Percentiles rank a stretch among this genome's conserved stretches.
These are phyloP conservation scores for Gymnorhina tibicen DNA, from an alignment of 2,113 vertebrate species.

Conservation along the genomic window DNA sequence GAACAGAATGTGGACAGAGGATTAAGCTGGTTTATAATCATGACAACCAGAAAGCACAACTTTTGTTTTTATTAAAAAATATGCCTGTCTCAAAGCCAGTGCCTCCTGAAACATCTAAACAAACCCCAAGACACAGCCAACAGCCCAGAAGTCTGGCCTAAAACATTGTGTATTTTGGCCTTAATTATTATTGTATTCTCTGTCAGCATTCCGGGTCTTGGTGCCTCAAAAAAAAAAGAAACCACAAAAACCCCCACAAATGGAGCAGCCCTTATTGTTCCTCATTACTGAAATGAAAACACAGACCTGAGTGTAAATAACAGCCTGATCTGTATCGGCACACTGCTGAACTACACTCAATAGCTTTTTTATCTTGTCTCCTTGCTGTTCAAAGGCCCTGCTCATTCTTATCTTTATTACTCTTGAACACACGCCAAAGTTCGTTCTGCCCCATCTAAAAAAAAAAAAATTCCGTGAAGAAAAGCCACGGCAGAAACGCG, in stretches of 20 bases:
- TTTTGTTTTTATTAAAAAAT: background rate
- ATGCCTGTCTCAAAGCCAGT: background rate
- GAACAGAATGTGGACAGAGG: background rate
- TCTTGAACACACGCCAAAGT: background rate
- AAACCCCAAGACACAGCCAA: background rate
- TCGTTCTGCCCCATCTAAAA: background rate
- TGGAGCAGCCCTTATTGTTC: background rate
- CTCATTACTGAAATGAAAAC: background rate
- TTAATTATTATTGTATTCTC: background rate
- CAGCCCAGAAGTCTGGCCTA: background rate
- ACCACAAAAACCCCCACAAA: background rate
- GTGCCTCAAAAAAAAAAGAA: background rate
- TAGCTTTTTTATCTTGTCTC: constrained; percentile 16
- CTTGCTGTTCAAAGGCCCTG: background rate
- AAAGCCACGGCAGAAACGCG: background rate
- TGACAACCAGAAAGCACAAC: background rate
- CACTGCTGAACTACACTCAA: background rate
- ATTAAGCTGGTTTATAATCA: background rate
- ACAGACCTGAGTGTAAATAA: background rate
- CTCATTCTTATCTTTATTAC: constrained; percentile 22
- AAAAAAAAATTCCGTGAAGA: background rate
- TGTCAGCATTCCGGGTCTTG: background rate
- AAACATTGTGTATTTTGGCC: background rate
- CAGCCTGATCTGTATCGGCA: background rate
- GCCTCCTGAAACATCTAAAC: background rate